These are phyloP conservation scores for Chymomyza amoena DNA, from an alignment of 2,888 invertebrate genomes.

Conservation along the genomic window DNA sequence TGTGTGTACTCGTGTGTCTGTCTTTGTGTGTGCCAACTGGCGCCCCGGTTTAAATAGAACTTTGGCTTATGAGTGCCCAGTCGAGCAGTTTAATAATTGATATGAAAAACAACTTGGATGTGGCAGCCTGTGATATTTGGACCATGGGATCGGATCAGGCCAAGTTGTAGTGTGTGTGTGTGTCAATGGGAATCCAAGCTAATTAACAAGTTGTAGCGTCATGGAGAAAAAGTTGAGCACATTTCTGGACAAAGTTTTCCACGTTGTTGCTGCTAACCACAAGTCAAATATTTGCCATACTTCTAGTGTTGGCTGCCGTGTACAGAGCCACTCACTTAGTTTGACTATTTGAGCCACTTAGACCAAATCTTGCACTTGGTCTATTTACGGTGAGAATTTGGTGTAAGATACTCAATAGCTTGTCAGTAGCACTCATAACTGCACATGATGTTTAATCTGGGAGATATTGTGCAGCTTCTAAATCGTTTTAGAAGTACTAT, in stretches of 20 bases:
- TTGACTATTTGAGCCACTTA: background rate
- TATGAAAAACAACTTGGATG: constrained; percentile 59
- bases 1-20: background rate
- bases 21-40: background rate
- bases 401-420: background rate
- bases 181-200: background rate
- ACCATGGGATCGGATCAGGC: background rate
- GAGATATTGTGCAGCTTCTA: background rate
- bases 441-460: background rate
- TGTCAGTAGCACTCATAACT: background rate
- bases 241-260: background rate
- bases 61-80: constrained; percentile 36
- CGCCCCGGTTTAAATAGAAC: constrained; percentile 3
- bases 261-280: background rate
- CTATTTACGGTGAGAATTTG: background rate
- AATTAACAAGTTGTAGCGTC: background rate
- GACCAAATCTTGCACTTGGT: background rate
- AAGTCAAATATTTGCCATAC: background rate
- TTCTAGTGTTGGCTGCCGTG: background rate
- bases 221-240: background rate
- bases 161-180: constrained; percentile 47
- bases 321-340: background rate
- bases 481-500: background rate
- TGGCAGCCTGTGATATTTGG: background rate
- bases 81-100: constrained; percentile 64